These are phyloP conservation scores for Halocynthia roretzi DNA, from an alignment of 23 tunicate species.

Conservation along the genomic window DNA sequence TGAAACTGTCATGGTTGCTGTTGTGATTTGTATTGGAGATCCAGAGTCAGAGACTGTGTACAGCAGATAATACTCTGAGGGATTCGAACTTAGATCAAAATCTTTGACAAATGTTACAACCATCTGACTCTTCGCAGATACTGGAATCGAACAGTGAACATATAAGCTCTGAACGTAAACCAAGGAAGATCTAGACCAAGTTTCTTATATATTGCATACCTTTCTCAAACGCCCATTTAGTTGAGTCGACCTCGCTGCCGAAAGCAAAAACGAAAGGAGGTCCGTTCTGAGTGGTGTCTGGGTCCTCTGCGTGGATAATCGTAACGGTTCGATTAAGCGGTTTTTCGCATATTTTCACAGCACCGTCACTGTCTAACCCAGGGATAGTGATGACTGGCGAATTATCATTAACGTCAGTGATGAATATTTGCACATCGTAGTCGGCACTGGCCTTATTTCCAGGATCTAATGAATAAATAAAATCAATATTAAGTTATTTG, in stretches of 20 bases:
- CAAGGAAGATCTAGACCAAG: too few relatives aligned
- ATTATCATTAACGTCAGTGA: conserved; percentile 65
- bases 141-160: too few relatives aligned
- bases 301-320: conserved; percentile 30
- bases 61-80: too few relatives aligned
- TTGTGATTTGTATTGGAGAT: too few relatives aligned
- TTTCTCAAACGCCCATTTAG: conserved; percentile 2
- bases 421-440: conserved; percentile 9
- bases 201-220: too few relatives aligned
- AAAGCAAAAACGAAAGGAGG: conserved; percentile 39
- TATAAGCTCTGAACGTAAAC: too few relatives aligned
- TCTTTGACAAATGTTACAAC: too few relatives aligned
- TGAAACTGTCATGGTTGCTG: too few relatives aligned
- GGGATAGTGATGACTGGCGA: conserved; percentile 28
- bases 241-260: conserved; percentile 4
- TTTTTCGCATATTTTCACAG: conserved; percentile 29
- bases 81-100: too few relatives aligned
- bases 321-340: conserved; percentile 22
- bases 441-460: neutral
- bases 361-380: conserved; percentile 2
- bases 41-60: too few relatives aligned
- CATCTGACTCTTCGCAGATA: too few relatives aligned
- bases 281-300: conserved; percentile 47
- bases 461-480: neutral
- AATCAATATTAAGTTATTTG: too few relatives aligned